Base-by-base conservation (phyloP, 2,797 vertebrate species). In the Benthosema pterotum region DNA sequence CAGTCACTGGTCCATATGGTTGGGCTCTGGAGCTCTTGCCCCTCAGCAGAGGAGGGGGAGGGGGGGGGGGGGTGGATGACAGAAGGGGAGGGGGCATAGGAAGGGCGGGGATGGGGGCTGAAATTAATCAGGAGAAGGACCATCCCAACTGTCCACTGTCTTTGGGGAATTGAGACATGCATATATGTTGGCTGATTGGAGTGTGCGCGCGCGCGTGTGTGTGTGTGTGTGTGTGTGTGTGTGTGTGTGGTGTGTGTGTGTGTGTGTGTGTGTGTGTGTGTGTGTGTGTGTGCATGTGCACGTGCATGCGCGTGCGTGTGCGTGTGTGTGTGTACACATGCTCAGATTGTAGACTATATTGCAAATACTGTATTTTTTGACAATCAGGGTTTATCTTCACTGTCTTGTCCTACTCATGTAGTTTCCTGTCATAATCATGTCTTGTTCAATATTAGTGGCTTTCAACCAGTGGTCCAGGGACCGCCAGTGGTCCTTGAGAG, bases 91-190 rank as follows among this genome's bases (percentile, higher is more conserved):
- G n/a, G n/a, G n/a, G n/a, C n/a, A n/a, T n/a, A n/a, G n/a, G n/a
- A n/a, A n/a, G n/a, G n/a, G n/a, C n/a, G 69, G 14, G 22, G 47
- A 63, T 65, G 73, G 71, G 49, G 73, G 69, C 69, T 84, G 71
- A 86, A 88, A 91, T 87, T 90, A 91, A 89, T 90, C 90, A 89
- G 89, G 76, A 78, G n/a, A n/a, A n/a, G n/a, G 77, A 76, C 71
- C 84, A 82, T 63, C 78, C 87, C 90, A 92, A 93, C 89, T 92
- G 90, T 88, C 89, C 88, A 59, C 72, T 51, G 87, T 86, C 87
- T 87, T 84, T 79, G 65, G 87, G 87, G 87, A 88, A 72, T 86
- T 87, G 68, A 86, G 74, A 89, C 73, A 83, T 88, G 76, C 67
- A 87, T 88, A 82, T 84, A 88, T 87, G 83, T n/a, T 84, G 74